Conservation (phyloP, 2,797 vertebrate species). For the Bucorvus abyssinicus region DNA sequence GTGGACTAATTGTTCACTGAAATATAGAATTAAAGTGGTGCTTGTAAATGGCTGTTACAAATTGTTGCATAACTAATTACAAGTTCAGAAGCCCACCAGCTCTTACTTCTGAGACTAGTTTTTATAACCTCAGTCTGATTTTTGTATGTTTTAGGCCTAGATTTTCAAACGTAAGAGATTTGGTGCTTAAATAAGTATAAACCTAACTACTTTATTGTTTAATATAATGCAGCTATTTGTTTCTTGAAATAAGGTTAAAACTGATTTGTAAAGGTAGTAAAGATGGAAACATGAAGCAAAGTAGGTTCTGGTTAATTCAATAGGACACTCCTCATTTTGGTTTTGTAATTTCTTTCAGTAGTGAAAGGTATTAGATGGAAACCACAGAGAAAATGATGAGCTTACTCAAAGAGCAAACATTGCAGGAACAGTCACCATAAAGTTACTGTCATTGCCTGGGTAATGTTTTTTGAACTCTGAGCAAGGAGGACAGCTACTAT, state of each 20-base stretch:
- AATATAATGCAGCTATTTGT: not conserved
- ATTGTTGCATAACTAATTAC: not conserved
- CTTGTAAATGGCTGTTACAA: not conserved
- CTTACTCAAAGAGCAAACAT: not conserved
- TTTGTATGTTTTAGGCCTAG: not conserved
- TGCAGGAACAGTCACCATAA: not conserved
- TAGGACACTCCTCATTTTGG: not conserved
- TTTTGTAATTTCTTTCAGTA: not conserved
- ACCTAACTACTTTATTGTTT: not conserved
- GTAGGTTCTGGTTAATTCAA: not conserved
- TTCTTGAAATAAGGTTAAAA: not conserved
- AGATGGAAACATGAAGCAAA: not conserved
- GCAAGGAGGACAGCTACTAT: not conserved
- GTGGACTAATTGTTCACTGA: not conserved
- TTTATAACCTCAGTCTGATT: not conserved
- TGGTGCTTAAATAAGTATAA: not conserved
- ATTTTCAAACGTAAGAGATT: not conserved
- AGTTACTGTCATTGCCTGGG: not conserved
- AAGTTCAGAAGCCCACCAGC: not conserved
- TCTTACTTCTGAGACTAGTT: not conserved
- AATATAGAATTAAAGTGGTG: not conserved
- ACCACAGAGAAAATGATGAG: not conserved
- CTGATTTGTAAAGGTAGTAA: not conserved
- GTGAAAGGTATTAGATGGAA: not conserved
- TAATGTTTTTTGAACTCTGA: not conserved